Evolutionary conservation across 2,797 vertebrate genomes (phyloP).

Genomic region (Ispidina lecontei): DNA sequence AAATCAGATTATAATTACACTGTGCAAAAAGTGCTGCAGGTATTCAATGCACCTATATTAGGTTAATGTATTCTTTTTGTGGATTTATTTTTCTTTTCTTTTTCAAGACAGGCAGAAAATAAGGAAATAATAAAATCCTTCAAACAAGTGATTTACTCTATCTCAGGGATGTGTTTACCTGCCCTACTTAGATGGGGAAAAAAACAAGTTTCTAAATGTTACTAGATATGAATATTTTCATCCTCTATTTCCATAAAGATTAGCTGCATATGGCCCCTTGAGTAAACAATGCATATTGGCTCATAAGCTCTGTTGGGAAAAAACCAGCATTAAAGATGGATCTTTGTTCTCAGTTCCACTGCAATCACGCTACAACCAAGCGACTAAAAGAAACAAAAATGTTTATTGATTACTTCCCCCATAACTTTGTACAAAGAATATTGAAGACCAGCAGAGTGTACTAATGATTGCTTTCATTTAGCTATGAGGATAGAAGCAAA

Average conservation of each 20-base stretch:
- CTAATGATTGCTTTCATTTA: slow-evolving; percentile 44
- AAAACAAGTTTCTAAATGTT: slow-evolving; percentile 71
- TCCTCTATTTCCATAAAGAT: slow-evolving; percentile 80
- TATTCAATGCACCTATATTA: slow-evolving; percentile 66
- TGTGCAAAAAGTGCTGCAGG: slow-evolving; percentile 8
- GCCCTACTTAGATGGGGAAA: slow-evolving; percentile 68
- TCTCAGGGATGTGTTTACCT: slow-evolving; percentile 70
- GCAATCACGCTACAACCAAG: slow-evolving; percentile 63
- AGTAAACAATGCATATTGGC: slow-evolving; percentile 58
- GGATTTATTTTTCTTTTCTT: slow-evolving; percentile 70
- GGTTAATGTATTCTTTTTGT: slow-evolving; percentile 72
- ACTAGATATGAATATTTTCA: slow-evolving; percentile 75
- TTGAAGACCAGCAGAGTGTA: slow-evolving; percentile 39
- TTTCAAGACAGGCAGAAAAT: slow-evolving; percentile 31
- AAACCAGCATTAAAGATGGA: slow-evolving; percentile 42
- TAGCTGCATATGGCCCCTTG: slow-evolving; percentile 63
- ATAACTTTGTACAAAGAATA: slow-evolving; percentile 59
- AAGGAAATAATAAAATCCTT: slow-evolving; percentile 69
- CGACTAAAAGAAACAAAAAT: slow-evolving; percentile 71
- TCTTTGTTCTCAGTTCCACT: slow-evolving; percentile 64
- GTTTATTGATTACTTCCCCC: slow-evolving; percentile 74
- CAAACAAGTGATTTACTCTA: slow-evolving; percentile 71
- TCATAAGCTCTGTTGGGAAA: slow-evolving; percentile 15
- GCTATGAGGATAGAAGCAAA: background rate
- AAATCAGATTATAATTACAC: slow-evolving; percentile 67